Evolutionary conservation across 2,113 vertebrate species (phyloP), one percentile per base, ranked within the genome.

Genomic region (Acrocephalus kingi): DNA sequence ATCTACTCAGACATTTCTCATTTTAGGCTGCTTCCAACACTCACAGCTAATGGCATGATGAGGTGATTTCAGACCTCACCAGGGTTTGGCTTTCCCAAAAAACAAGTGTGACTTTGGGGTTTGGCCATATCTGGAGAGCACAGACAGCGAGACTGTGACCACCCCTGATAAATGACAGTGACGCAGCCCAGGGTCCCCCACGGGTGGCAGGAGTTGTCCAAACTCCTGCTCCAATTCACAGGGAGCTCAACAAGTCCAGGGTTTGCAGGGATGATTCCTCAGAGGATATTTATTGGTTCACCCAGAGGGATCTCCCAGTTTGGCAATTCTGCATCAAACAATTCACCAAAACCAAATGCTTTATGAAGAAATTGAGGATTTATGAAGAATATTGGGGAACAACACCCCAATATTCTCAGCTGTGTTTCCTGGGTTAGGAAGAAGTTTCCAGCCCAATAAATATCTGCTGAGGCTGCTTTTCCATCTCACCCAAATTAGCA

Each of bases 141-240:
- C 55, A 54, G 76, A 6, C 35, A 6, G 21, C 0, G 13, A 7
- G 22, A 14, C 8, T 0, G 1, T 5, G 30, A 5, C 9, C 2
- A 9, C 31, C 43, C 37, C 6, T 11, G 13, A 43, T 13, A 37
- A 63, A 18, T 0, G 37, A 10, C 61, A 82, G 61, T 1, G 69
- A 16, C 4, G 3, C 73, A 25, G 86, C 41, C 59, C 13, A 2
- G 1, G 37, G 23, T 5, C 55, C 79, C 20, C 37, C 39, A 15
- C 2, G 1, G 0, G 4, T 0, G 30, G 19, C 69, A 39, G 37
- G 37, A 39, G 37, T 39, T 39, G 37, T 39, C 37, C 37, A 39
- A 39, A 1, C 22, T 46, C 82, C 82, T 31, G 7, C 1, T 4
- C 16, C 11, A 15, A 1, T 0, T 4, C 51, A 10, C 64, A 14